Base-by-base conservation (phyloP, 2,888 invertebrate species). In the Amphipyra berbera region DNA sequence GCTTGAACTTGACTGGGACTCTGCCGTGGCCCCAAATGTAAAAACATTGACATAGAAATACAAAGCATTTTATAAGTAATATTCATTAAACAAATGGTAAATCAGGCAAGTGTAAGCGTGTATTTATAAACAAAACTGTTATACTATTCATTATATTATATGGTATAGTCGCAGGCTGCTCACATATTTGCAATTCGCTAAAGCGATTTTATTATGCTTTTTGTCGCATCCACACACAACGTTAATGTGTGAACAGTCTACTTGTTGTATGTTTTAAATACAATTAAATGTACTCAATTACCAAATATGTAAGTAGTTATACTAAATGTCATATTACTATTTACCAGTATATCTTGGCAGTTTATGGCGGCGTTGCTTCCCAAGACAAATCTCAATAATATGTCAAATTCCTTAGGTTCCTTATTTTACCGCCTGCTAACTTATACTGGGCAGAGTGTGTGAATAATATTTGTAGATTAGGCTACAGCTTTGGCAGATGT, bases 231-330 rank as follows among this genome's bases (percentile, higher is more conserved):
- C n/a, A 21, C 21, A 2, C 21, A 21, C 21, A 58, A 50, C 57
- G n/a, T 62, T 45, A 67, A 65, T 49, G 60, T 68, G 57, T 65
- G 48, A 53, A 63, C 54, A n/a, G 54, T 41, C 47, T 55, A 42
- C 42, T 68, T 68, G 63, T 68, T 69, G 64, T 76, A 65, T 76
- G 62, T 68, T 64, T 58, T 46, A 44, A 61, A 64, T 64, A 69
- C 50, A 72, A 74, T 64, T 56, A 42, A 62, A 71, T 75, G 66
- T 78, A 78, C 61, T 78, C 76, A 69, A 66, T 69, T 76, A 78
- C 65, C 68, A 78, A 73, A 73, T 76, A 65, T 68, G 21, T 55
- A 59, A 47, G 48, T 69, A 68, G 46, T 14, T 63, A 61, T 66
- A 45, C 55, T 52, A 38, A 41, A 48, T 45, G 42, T 50, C 21